Conservation (phyloP, 1,140 invertebrate genomes). For the Mactra quadrangularis region DNA sequence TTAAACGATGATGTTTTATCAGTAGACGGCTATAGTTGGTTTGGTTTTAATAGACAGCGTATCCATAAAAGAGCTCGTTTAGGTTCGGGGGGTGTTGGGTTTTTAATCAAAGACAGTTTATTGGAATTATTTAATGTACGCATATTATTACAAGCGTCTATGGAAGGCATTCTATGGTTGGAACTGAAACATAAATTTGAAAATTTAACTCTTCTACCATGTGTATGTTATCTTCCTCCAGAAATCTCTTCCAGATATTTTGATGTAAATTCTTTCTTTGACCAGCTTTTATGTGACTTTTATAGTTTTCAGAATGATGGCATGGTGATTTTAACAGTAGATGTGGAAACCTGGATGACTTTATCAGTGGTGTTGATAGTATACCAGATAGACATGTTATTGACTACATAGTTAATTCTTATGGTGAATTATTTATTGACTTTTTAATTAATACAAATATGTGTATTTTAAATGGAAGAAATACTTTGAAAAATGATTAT, state of each 20-base stretch:
- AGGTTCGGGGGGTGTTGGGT: neutral
- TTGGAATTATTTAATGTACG: neutral
- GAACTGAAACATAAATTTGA: conserved; percentile 22
- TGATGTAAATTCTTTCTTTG: conserved; percentile 33
- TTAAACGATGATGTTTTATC: neutral
- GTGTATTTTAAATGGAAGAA: conserved; percentile 51
- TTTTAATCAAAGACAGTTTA: neutral
- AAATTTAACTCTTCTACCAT: neutral
- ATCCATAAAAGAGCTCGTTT: neutral
- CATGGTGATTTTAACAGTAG: conserved; percentile 52
- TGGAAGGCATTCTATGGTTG: conserved; percentile 43
- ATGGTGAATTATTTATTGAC: conserved; percentile 47
- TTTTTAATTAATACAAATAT: conserved; percentile 45
- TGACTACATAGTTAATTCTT: conserved; percentile 34
- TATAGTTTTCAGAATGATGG: conserved; percentile 30
- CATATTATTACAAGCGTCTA: neutral
- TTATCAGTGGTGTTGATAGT: conserved; percentile 43
- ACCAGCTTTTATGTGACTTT: conserved; percentile 3
- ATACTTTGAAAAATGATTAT: conserved; percentile 15
- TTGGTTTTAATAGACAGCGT: neutral
- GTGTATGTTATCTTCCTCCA: conserved; percentile 20
- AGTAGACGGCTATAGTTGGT: neutral
- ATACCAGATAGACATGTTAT: conserved; percentile 19
- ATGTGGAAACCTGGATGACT: conserved; percentile 39
- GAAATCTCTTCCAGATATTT: conserved; percentile 27